A percentile compares a stretch with the other conserved stretches of the same genome.
Evolutionary conservation across 2,113 vertebrate genomes (phyloP).

Genomic region (Alouatta palliata): DNA sequence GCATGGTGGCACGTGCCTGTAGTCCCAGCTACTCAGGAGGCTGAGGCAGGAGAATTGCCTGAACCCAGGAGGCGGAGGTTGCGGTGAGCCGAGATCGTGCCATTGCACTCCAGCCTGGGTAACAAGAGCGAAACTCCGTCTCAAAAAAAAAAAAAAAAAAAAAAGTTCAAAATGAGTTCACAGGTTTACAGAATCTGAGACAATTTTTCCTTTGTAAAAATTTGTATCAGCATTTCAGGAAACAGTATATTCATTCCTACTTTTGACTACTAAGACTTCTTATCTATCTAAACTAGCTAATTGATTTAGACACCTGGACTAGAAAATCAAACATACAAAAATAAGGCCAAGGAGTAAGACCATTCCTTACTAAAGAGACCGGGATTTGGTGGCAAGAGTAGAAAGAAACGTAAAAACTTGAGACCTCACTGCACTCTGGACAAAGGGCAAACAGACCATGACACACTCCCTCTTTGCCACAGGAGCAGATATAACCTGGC

Average conservation of each 20-base stretch:
- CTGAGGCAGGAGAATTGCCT: no score
- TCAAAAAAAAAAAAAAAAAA: no score
- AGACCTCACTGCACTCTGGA: neutral
- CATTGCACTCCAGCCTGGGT: no score
- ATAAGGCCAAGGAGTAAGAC: neutral
- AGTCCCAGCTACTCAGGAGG: no score
- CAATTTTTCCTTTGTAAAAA: neutral
- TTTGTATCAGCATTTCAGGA: neutral
- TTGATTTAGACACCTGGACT: neutral
- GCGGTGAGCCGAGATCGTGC: no score
- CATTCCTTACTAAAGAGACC: neutral
- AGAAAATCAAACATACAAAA: conserved; percentile 37
- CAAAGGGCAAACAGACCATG: conserved; percentile 47
- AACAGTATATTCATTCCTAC: conserved; percentile 14
- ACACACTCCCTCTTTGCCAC: conserved; percentile 37
- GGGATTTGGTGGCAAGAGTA: neutral
- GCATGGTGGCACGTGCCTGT: no score
- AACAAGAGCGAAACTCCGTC: no score
- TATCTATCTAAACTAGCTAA: conserved; percentile 25
- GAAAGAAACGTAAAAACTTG: neutral
- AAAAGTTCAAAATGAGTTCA: conserved; percentile 35
- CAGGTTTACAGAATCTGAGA: neutral
- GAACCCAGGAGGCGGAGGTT: no score
- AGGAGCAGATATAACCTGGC: conserved; percentile 50
- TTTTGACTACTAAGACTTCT: conserved; percentile 7